These are phyloP conservation scores for Chaetura pelagica DNA, from an alignment of 2,113 vertebrate species.

Conservation along the genomic window DNA sequence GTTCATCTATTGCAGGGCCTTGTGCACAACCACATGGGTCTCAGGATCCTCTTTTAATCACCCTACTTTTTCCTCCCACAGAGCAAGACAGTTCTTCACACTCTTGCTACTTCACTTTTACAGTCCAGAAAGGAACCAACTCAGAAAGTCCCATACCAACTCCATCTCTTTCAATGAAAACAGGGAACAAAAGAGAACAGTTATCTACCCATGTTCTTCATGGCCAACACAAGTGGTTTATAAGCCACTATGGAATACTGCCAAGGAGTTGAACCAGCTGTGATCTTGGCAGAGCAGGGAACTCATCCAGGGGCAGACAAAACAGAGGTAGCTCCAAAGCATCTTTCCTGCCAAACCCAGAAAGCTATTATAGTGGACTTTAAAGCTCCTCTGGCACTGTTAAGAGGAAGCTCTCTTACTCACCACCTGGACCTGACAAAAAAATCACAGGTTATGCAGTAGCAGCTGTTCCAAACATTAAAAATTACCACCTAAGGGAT, in stretches of 20 bases:
- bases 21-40: not conserved
- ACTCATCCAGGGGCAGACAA: not conserved
- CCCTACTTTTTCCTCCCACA: not conserved
- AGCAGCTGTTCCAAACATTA: not conserved
- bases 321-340: not conserved
- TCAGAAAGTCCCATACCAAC: not conserved
- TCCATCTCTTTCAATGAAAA: not conserved
- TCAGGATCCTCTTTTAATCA: not conserved
- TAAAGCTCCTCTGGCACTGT: not conserved
- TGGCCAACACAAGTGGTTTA: not conserved
- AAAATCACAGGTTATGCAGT: not conserved
- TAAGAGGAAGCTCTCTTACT: not conserved
- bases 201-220: not conserved
- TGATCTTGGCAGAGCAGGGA: not conserved
- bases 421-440: not conserved
- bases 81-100: not conserved
- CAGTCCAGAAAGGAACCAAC: not conserved
- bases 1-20: not conserved
- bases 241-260: not conserved
- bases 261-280: not conserved
- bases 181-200: not conserved
- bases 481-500: not conserved
- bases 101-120: not conserved
- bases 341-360: not conserved
- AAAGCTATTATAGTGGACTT: not conserved